These are phyloP conservation scores for Papilio aristodemus DNA, from an alignment of 1,140 invertebrate genomes.

Conservation along the genomic window DNA sequence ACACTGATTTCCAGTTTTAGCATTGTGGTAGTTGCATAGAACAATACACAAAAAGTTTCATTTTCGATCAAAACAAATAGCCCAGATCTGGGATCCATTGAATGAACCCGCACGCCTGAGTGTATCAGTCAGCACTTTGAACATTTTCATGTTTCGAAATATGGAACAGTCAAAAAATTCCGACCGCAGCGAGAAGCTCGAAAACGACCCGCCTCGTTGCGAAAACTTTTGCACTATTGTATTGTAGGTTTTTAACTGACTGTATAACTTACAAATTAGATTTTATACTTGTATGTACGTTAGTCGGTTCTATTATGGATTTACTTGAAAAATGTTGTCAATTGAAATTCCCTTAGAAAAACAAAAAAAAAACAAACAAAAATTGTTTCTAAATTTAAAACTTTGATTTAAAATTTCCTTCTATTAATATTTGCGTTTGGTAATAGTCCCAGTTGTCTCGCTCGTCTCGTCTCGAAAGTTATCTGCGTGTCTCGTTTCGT, in stretches of 20 bases:
- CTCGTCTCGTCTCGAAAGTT: no score
- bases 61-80: conserved; percentile 17
- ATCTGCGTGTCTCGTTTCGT: no score
- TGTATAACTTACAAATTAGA: neutral
- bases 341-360: neutral
- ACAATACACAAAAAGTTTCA: conserved; percentile 14
- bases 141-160: conserved; percentile 22
- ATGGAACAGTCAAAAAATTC: conserved; percentile 12
- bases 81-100: neutral
- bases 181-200: conserved; percentile 3
- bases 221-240: neutral
- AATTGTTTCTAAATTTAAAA: neutral
- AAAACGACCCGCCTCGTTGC: neutral
- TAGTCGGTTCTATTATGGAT: neutral
- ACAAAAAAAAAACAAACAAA: no score
- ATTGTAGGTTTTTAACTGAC: neutral
- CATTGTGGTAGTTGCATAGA: neutral
- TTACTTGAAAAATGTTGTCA: neutral
- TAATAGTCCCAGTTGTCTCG: no score
- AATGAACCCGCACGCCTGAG: conserved; percentile 4
- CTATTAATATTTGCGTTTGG: no score
- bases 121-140: conserved; percentile 17
- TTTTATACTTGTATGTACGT: conserved; percentile 7
- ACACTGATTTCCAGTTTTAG: neutral
- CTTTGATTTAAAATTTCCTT: no score